Evolutionary conservation across 2,797 vertebrate genomes (phyloP), one percentile per base, ranked within the genome.

Genomic region (Forpus xanthops): DNA sequence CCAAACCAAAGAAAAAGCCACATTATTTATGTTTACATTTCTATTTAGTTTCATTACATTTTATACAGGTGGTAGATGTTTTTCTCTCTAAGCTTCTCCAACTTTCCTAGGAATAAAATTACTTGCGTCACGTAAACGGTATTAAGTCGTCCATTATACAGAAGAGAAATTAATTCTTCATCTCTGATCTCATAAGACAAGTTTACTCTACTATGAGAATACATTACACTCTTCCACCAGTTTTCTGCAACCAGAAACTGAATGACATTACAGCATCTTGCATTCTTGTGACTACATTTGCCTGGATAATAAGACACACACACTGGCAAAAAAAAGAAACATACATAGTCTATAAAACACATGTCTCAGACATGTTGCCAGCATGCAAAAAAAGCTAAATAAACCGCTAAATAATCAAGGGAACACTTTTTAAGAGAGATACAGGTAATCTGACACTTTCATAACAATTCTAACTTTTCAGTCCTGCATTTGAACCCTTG

Each of bases 1-100:
- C 3, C 44, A 91, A 76, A 93, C 82, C 25, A 91, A 87, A 95
- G 44, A 80, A 87, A 92, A 93, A 85, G 24, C 8, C 50, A 39
- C 14, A 53, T 41, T 49, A 79, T 13, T 86, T 84, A 4, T 79
- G 73, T 81, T 94, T 93, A 33, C 31, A 35, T 76, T 62, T 89
- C 31, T 58, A n/a, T 67, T 94, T 80, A 79, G 41, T 50, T 94
- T 85, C 37, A 82, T 16, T 87, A 52, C 45, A 88, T 61, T 80
- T 89, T 93, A 92, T 21, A 81, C 8, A 79, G 33, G 50, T 28
- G 13, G 19, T 68, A 86, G 7, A 27, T 75, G 18, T 53, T 74
- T 55, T 91, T 85, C 53, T 70, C 73, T 80, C 68, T 67, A 80
- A 77, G 70, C 17, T 62, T 72, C 56, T 49, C 61, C 64, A 78